Base-by-base conservation (phyloP, 2,888 invertebrate species). In the Aphidoletes aphidimyza region DNA sequence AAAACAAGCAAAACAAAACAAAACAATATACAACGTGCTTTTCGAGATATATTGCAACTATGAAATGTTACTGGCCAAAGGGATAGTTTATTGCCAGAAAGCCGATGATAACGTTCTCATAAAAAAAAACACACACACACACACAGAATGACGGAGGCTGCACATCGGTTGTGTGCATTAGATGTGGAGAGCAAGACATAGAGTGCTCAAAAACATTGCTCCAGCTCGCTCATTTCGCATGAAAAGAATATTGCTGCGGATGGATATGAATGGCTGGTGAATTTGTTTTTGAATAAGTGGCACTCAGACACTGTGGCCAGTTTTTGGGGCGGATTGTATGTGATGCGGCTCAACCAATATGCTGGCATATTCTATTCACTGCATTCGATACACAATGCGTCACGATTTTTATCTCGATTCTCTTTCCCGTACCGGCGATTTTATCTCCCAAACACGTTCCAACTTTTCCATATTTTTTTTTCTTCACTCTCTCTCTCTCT, bases 321-420 rank as follows among this genome's bases (percentile, higher is more conserved):
- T 78, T 78, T n/a, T 78, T 78, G 5, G 6, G 59, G 30, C 26
- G 59, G 6, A 9, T 14, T 59, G 8, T 22, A 49, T n/a, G 19
- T 3, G 3, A 49, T 49, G 3, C 3, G 19, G 49, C 39, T 39
- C 22, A n/a, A n/a, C 36, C 36, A 37, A 36, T 81, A 6, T 37
- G 17, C 3, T 37, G 1, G 14, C 11, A 39, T 22, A 54, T 22
- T 14, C 81, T 37, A 37, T 37, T 81, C 37, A 37, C 81, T 81
- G 36, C 81, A 81, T 22, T 37, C n/a, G 37, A 81, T 81, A 81
- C 81, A 81, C 81, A 81, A 81, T 81, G 81, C 81, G 81, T 81
- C 81, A 81, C 37, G 81, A 81, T 81, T 81, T n/a, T 22, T 54
- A 5, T 22, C 54, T n/a, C 54, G 19, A 39, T 39, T 39, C 11